Evolutionary conservation across 2,888 invertebrate species (phyloP).

Genomic region (Panzeria rudis): DNA sequence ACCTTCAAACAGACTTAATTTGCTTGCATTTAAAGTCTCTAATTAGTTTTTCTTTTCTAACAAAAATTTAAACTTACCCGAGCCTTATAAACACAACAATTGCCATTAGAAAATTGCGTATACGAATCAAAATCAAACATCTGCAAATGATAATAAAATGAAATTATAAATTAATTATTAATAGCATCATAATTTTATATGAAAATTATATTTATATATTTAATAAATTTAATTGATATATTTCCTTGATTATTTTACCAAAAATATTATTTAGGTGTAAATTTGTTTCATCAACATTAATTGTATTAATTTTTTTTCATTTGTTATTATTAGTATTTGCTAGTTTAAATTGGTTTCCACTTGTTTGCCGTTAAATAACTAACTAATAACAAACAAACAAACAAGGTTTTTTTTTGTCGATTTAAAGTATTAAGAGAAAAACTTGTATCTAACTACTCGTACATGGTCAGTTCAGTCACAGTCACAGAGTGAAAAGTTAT

Average conservation of each 20-base stretch:
- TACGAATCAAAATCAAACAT: background rate
- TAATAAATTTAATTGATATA: conserved; percentile 31
- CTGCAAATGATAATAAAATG: background rate
- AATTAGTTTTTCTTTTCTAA: no score
- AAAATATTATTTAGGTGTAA: conserved; percentile 50
- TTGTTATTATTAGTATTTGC: conserved; percentile 45
- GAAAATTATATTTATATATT: background rate
- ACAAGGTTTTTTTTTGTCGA: conserved; percentile 10
- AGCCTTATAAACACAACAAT: background rate
- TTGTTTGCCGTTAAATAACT: conserved; percentile 31
- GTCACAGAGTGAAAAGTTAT: conserved; percentile 29
- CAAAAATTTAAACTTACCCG: background rate
- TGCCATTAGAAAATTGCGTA: background rate
- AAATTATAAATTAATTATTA: conserved; percentile 19
- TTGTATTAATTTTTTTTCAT: conserved; percentile 11
- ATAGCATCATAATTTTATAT: conserved; percentile 15
- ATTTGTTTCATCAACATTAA: conserved; percentile 47
- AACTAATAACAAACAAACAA: background rate
- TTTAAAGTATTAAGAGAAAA: conserved; percentile 14
- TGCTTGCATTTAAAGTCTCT: no score
- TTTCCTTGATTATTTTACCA: conserved; percentile 22
- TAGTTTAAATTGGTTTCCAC: conserved; percentile 60
- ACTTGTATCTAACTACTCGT: background rate
- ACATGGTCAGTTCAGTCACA: background rate
- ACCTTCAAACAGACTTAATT: no score